Conservation (phyloP, 2,888 invertebrate species). For the Myopa testacea region DNA sequence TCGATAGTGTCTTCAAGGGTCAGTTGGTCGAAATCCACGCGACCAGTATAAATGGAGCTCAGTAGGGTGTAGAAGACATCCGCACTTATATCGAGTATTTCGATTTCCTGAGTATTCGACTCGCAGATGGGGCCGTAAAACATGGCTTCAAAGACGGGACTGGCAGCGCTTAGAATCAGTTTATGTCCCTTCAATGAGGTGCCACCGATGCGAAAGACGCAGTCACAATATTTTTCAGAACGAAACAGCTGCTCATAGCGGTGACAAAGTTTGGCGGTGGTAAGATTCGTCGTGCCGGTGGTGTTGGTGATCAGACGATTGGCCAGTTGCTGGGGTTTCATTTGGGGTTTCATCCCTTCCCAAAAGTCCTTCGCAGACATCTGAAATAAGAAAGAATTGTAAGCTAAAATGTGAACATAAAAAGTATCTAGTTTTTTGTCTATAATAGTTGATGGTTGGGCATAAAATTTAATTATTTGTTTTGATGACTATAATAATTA, state of each 20-base stretch:
- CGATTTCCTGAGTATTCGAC: slow-evolving; percentile 68
- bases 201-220: slow-evolving; percentile 61
- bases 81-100: slow-evolving; percentile 67
- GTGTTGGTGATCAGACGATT: slow-evolving; percentile 41
- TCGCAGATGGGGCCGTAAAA: slow-evolving; percentile 77
- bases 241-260: slow-evolving; percentile 62
- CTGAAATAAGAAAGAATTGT: too few relatives aligned
- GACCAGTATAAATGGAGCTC: slow-evolving; percentile 64
- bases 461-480: too few relatives aligned
- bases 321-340: slow-evolving; percentile 49
- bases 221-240: slow-evolving; percentile 64
- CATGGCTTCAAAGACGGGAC: slow-evolving; percentile 91
- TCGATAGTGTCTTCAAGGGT: slow-evolving; percentile 64
- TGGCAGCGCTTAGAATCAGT: slow-evolving; percentile 83
- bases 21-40: slow-evolving; percentile 56
- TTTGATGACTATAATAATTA: too few relatives aligned
- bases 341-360: too few relatives aligned
- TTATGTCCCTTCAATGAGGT: slow-evolving; percentile 78
- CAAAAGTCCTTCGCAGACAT: too few relatives aligned
- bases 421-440: too few relatives aligned
- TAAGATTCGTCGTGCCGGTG: slow-evolving; percentile 40
- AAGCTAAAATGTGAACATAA: too few relatives aligned
- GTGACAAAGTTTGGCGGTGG: slow-evolving; percentile 51
- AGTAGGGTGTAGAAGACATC: slow-evolving; percentile 67
- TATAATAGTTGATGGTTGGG: too few relatives aligned